phyloP scores from a whole-genome alignment of 2,888 invertebrate species.

The Bugula neritina region DNA sequence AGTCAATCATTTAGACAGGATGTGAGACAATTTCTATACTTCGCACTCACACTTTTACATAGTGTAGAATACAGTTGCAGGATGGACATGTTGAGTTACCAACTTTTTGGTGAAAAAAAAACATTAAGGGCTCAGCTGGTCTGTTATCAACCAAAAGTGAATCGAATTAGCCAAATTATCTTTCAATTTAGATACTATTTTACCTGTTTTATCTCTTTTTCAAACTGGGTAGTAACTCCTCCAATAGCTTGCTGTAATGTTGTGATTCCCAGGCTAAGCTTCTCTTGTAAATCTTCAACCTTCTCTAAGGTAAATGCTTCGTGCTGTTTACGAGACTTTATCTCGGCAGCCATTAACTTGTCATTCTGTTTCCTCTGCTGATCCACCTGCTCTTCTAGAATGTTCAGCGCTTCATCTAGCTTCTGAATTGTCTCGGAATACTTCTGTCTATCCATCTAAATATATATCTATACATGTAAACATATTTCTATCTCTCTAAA shows the following conservation, averaged over 20 bases:
- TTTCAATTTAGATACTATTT: no score
- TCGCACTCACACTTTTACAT: no score
- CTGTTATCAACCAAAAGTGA: no score
- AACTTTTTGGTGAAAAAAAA: no score
- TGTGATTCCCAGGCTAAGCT: slow-evolving; percentile 39
- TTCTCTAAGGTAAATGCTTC: slow-evolving; percentile 41
- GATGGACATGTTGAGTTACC: no score
- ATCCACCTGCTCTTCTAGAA: slow-evolving; percentile 49
- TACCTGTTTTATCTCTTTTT: slow-evolving; percentile 27
- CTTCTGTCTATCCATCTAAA: slow-evolving; percentile 43
- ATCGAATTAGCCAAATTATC: no score
- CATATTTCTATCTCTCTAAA: slow-evolving; percentile 45
- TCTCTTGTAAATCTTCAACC: slow-evolving; percentile 44
- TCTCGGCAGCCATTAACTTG: slow-evolving; percentile 50
- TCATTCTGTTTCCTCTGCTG: slow-evolving; percentile 48
- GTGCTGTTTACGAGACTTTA: slow-evolving; percentile 48
- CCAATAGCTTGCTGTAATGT: slow-evolving; percentile 49
- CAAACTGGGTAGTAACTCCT: slow-evolving; percentile 40
- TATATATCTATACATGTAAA: no score
- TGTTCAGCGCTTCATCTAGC: slow-evolving; percentile 48
- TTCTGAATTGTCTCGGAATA: slow-evolving; percentile 45
- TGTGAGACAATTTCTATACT: no score
- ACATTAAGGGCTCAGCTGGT: no score
- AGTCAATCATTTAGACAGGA: no score
- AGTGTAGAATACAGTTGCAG: no score